Base-by-base conservation (phyloP, 1,140 invertebrate species). In the Drosophila takahashii region DNA sequence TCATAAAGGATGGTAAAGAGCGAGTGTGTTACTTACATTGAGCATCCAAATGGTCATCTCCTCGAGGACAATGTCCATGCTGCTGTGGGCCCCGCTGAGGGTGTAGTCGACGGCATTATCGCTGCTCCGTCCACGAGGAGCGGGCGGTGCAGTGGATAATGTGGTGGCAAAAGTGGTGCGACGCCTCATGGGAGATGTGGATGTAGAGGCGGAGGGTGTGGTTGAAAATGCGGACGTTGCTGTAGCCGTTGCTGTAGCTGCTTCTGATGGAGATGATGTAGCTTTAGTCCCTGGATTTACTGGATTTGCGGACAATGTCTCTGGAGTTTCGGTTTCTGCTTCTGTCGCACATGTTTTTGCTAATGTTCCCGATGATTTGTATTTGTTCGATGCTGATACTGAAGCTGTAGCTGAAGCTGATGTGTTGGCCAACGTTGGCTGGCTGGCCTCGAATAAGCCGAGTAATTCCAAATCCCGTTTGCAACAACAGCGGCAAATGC, bases 1-100 rank as follows among this genome's bases (percentile, higher is more conserved):
- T 48, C 9, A 48, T 27, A 48, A 27, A 10, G 45, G 47, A 29
- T 8, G 26, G 26, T 10, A 11, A 37, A 27, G 50, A 41, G 44
- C n/a, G 37, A 51, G 15, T 16, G 69, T 61, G 15, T 29, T 69
- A 87, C 83, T 86, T 83, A 86, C 83, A 78, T 86, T 89, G 34
- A 86, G 72, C 79, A 72, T 89, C 83, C 83, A 86, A 41, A 86
- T 57, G 61, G 61, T 66, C 83, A 86, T 86, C 71, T 86, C 83
- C 34, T 86, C 83, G 27, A 59, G 71, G 41, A 86, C 83, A 51
- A 69, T 83, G 59, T 86, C 83, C 83, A 89, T 86, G 59, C 71
- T 64, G 65, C 65, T 83, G 42, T 77, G 83, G 29, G 83, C 48
- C 18, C 83, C 56, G 45, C 75, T 83, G 18, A 86, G 65, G 45